Conservation (phyloP, 2,113 vertebrate genomes). For the Psephotus haematonotus region DNA sequence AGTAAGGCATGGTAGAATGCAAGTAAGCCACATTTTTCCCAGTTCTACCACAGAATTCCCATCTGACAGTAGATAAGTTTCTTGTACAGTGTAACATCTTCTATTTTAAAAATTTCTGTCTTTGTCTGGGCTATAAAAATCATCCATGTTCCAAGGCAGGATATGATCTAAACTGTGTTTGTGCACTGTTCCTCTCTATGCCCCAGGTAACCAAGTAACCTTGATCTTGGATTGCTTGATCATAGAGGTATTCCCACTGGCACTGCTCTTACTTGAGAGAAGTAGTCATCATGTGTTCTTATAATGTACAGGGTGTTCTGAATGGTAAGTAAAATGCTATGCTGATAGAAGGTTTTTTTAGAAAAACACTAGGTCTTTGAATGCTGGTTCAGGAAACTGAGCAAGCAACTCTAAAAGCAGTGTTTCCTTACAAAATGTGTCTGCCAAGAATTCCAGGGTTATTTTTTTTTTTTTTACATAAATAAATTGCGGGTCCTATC, state of each 20-base stretch:
- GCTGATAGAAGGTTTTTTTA: neutral
- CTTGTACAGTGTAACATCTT: neutral
- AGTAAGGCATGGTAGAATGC: too few species aligned
- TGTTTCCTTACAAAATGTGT: neutral
- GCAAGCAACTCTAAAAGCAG: neutral
- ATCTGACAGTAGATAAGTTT: neutral
- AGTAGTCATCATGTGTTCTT: neutral
- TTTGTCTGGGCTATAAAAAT: neutral
- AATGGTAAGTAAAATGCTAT: slow-evolving; percentile 1
- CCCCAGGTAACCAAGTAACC: neutral
- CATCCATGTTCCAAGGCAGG: neutral
- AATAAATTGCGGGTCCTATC: neutral
- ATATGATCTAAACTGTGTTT: neutral
- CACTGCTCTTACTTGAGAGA: neutral
- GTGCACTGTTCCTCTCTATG: neutral
- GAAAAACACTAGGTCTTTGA: neutral
- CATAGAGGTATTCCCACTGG: neutral
- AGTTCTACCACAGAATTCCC: neutral
- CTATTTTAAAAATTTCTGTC: neutral
- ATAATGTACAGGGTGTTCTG: neutral
- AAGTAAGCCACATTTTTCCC: neutral
- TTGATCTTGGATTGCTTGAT: neutral
- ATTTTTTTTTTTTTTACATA: slow-evolving; percentile 15
- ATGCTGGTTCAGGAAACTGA: slow-evolving; percentile 36
- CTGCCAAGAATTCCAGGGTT: neutral